phyloP scores from a whole-genome alignment of 1,140 invertebrate species.

The Eriocheir sinensis region DNA sequence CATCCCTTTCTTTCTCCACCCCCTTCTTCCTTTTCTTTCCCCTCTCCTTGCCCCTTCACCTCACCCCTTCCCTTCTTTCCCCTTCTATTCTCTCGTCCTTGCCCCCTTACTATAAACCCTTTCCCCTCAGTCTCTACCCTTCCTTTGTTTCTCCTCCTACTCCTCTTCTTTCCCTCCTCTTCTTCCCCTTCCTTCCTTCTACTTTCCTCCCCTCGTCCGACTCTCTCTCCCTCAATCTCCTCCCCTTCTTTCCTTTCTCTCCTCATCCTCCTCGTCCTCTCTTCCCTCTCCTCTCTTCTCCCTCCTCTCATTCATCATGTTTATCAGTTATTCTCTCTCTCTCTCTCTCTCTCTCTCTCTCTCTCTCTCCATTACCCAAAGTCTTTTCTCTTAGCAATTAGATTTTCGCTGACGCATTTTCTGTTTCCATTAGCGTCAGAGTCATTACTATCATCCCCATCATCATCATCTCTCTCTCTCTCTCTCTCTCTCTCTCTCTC shows the following conservation, averaged over 20 bases:
- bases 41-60: not conserved
- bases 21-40: not conserved
- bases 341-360: not conserved
- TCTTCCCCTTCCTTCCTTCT: not conserved
- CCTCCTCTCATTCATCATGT: not conserved
- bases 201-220: not conserved
- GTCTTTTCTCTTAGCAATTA: not conserved
- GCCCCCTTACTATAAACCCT: not conserved
- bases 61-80: not conserved
- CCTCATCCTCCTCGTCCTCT: not conserved
- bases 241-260: not conserved
- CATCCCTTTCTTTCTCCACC: not conserved
- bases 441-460: not conserved
- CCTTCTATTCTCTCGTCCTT: not conserved
- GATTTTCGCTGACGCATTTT: not conserved
- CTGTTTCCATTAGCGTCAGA: not conserved
- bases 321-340: not conserved
- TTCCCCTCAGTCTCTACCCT: not conserved
- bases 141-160: not conserved
- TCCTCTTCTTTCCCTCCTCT: not conserved
- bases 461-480: not conserved
- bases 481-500: slow-evolving; percentile 28
- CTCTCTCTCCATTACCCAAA: not conserved
- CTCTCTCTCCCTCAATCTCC: not conserved
- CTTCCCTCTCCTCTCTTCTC: not conserved